Evolutionary conservation across 2,797 vertebrate species (phyloP), one percentile per base, ranked within the genome.

Genomic region (Halcyon chelicuti): DNA sequence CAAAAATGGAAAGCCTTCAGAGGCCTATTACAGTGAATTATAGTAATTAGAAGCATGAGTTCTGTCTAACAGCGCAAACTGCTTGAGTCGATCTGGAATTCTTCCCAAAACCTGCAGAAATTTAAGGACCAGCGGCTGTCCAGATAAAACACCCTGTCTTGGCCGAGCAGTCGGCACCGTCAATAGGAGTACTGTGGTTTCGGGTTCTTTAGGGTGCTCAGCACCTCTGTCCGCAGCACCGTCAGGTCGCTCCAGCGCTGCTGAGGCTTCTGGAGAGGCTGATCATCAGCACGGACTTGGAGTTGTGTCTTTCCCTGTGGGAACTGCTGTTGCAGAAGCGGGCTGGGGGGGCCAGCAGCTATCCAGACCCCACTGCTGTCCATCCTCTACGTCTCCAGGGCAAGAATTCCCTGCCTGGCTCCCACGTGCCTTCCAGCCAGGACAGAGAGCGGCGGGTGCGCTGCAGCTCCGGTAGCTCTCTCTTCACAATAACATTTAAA

Each of bases 1-100:
- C 91, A 96, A 94, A 84, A 88, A n/a, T 8, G 23, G 77, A 37
- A 78, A 86, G 73, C 86, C 97, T 97, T 95, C 44, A 2, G 63
- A 97, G 95, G 79, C 84, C 94, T 94, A 10, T 97, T 96, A 78
- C 29, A 81, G 51, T 88, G 94, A 96, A 82, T 93, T 97, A 80
- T 62, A 93, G 88, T 86, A 21, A 80, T 71, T 70, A 85, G 94
- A 96, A 95, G 60, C 84, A 78, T 88, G 88, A 94, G 76, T 94
- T 93, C 90, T 90, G 92, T 94, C 89, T 91, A 55, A 28, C 61
- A 93, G 91, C 86, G 90, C 88, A 71, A 77, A 95, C 73, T 93
- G 91, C 91, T 94, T 97, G 76, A 73, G 81, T 90, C 1, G 3
- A 72, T 72, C 73, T 97, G 96, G 94, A 94, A 42, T 74, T 63